These are phyloP conservation scores for Cephus sareptanus DNA, from an alignment of 2,888 invertebrate genomes.

Conservation along the genomic window DNA sequence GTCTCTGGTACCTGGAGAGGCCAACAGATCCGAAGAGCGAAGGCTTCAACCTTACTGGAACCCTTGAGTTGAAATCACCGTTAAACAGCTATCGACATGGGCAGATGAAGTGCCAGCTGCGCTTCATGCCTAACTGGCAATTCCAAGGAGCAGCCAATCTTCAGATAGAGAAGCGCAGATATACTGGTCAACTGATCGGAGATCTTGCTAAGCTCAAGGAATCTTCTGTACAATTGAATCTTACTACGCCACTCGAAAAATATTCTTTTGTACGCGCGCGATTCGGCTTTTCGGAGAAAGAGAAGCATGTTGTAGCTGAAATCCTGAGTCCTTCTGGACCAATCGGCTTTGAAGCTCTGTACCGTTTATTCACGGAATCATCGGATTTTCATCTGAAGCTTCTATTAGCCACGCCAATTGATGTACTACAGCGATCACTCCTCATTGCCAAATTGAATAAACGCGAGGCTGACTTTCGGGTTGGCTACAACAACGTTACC, in stretches of 20 bases:
- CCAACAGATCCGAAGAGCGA: conserved; percentile 66
- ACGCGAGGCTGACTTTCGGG: conserved; percentile 78
- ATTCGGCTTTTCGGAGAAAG: conserved; percentile 78
- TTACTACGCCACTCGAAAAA: conserved; percentile 79
- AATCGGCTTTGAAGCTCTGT: conserved; percentile 76
- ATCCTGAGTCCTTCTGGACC: conserved; percentile 77
- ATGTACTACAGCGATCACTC: conserved; percentile 75
- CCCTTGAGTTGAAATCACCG: conserved; percentile 75
- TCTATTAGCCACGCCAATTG: conserved; percentile 79
- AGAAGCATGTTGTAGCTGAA: conserved; percentile 79
- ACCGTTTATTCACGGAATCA: conserved; percentile 70
- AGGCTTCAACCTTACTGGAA: conserved; percentile 73
- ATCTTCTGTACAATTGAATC: conserved; percentile 80
- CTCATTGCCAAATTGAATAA: conserved; percentile 76
- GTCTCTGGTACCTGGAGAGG: conserved; percentile 75
- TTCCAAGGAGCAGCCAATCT: conserved; percentile 78
- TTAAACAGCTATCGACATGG: conserved; percentile 75
- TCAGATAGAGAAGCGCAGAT: conserved; percentile 77
- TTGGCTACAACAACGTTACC: conserved; percentile 80
- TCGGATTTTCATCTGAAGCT: conserved; percentile 81
- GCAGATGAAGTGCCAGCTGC: conserved; percentile 75
- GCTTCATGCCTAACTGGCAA: conserved; percentile 73
- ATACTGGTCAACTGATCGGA: conserved; percentile 71
- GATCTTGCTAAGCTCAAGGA: conserved; percentile 79
- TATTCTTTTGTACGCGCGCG: conserved; percentile 75